Base-by-base conservation (phyloP, 2,113 vertebrate species). In the Harpagus bidentatus region DNA sequence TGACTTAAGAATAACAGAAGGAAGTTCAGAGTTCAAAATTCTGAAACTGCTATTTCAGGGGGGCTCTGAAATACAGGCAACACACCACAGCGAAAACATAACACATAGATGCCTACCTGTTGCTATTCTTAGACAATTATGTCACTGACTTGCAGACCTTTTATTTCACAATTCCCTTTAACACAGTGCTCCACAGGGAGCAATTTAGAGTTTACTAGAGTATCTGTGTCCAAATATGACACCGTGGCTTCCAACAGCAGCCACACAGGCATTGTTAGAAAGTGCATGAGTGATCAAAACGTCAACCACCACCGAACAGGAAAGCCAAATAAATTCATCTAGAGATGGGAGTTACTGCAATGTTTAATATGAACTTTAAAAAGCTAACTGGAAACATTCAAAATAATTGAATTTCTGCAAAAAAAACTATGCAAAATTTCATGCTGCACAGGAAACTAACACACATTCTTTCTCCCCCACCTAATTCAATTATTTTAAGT, bases 11-110 rank as follows among this genome's bases (percentile, higher is more conserved):
- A 93, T 74, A 97, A 97, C 86, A 95, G 62, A 95, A 95, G 92
- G 94, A 97, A 97, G 96, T 97, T 92, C 86, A 95, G 55, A 86
- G 88, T 95, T 96, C 80, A 95, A 34, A 82, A 78, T 76, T 90
- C 83, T 76, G 73, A 69, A 93, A 65, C 40, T 67, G 50, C 90
- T 88, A 28, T 78, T 87, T 86, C 5, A 29, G 9, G 38, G 63
- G 32, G 55, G 48, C 65, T 91, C 96, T 47, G 22, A 86, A 93
- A 79, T 52, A 69, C 34, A 73, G 29, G 67, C 69, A 93, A 78
- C 7, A 12, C 47, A 65, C 22, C 34, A 11, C 61, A 79, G 40
- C 0, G 0, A 88, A 55, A 65, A 47, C 0, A 0, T 23, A 82
- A 66, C 0, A 0, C 3, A 3, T 32, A 31, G 53, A 82, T 82